Evolutionary conservation across 2,888 invertebrate species (phyloP).

Genomic region (Agrypnus murinus): DNA sequence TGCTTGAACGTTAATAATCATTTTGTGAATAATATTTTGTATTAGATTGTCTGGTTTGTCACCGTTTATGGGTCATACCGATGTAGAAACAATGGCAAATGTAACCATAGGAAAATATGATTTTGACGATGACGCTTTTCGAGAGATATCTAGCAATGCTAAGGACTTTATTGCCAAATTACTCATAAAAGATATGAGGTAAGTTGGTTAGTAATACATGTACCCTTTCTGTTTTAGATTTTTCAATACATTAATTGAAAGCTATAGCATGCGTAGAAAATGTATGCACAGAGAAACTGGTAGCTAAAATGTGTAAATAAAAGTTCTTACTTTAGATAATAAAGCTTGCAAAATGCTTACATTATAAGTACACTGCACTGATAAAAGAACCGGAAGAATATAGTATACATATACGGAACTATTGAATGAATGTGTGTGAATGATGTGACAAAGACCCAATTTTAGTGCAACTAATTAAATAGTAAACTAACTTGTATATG

Average conservation of each 20-base stretch:
- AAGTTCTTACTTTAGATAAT: not conserved
- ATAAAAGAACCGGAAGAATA: too few species aligned
- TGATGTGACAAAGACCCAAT: slow-evolving; percentile 57
- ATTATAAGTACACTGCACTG: not conserved
- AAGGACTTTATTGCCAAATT: slow-evolving; percentile 96
- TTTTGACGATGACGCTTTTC: slow-evolving; percentile 97
- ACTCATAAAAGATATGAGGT: slow-evolving; percentile 94
- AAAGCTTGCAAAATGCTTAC: not conserved
- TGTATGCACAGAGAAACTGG: too few species aligned
- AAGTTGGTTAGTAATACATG: slow-evolving; percentile 75
- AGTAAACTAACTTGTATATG: slow-evolving; percentile 40
- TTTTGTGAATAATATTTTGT: slow-evolving; percentile 4
- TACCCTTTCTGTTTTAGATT: too few species aligned
- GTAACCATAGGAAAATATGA: slow-evolving; percentile 98
- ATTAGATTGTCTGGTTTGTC: slow-evolving; percentile 93
- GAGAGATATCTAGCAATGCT: slow-evolving; percentile 94
- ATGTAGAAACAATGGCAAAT: slow-evolving; percentile 98
- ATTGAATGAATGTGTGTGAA: slow-evolving; percentile 30
- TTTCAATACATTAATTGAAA: too few species aligned
- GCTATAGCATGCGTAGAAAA: too few species aligned
- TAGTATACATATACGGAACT: too few species aligned
- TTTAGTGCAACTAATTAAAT: slow-evolving; percentile 44
- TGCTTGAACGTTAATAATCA: not conserved
- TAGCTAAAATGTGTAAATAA: not conserved
- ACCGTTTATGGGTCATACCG: slow-evolving; percentile 98